phyloP scores from a whole-genome alignment of 2,113 vertebrate genomes.

The Poeciliopsis retropinna region DNA sequence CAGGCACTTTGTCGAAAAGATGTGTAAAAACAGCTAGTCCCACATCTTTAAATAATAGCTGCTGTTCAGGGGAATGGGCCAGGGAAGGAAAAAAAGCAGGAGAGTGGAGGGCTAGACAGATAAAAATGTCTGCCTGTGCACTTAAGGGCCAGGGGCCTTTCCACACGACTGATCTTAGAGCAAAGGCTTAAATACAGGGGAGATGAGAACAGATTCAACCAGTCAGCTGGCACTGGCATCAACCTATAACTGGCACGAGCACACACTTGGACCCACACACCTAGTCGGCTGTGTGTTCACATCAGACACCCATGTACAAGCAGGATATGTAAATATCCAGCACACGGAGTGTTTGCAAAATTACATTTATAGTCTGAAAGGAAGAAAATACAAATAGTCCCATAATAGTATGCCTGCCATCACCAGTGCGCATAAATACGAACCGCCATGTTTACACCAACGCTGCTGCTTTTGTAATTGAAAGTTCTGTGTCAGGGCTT shows the following conservation, averaged over 20 bases:
- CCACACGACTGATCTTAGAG: slow-evolving; percentile 69
- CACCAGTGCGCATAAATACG: slow-evolving; percentile 41
- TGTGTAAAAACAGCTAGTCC: slow-evolving; percentile 65
- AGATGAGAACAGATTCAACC: slow-evolving; percentile 74
- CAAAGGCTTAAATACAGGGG: slow-evolving; percentile 67
- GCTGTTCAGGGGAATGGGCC: slow-evolving; percentile 36
- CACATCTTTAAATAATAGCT: slow-evolving; percentile 67
- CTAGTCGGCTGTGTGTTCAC: background rate
- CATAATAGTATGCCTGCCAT: slow-evolving; percentile 46
- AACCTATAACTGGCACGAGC: slow-evolving; percentile 40
- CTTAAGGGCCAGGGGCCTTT: slow-evolving; percentile 69
- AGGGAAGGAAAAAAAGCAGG: slow-evolving; percentile 37
- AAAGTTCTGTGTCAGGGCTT: slow-evolving; percentile 69
- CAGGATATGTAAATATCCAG: slow-evolving; percentile 4
- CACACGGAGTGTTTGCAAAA: slow-evolving; percentile 17
- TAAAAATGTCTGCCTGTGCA: slow-evolving; percentile 62
- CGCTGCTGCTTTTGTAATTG: slow-evolving; percentile 61
- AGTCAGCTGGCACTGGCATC: slow-evolving; percentile 60
- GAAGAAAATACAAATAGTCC: slow-evolving; percentile 48
- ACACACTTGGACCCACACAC: slow-evolving; percentile 20
- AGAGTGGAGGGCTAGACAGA: slow-evolving; percentile 47
- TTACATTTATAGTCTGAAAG: slow-evolving; percentile 32
- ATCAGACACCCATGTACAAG: slow-evolving; percentile 11
- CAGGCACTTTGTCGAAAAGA: slow-evolving; percentile 58
- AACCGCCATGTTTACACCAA: slow-evolving; percentile 33